Conservation (phyloP, 2,888 invertebrate genomes). For the Drosophila ustulata region DNA sequence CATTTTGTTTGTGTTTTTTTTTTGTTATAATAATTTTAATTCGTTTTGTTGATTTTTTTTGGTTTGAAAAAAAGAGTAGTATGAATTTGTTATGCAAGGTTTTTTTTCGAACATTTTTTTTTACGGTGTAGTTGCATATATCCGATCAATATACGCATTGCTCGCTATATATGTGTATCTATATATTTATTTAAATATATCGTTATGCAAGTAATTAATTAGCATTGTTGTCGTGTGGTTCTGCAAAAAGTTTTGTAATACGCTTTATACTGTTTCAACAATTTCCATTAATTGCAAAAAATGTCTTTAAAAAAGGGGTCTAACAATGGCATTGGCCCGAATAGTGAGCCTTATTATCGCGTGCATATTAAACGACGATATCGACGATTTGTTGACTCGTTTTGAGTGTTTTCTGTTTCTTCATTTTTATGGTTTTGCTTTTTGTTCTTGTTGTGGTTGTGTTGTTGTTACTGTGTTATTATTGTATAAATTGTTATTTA, state of each 20-base stretch:
- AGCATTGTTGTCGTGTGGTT: conserved; percentile 61
- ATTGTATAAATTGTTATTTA: conserved; percentile 15
- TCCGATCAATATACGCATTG: conserved; percentile 44
- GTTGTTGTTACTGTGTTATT: not conserved
- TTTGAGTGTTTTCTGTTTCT: conserved; percentile 36
- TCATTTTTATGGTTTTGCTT: not conserved
- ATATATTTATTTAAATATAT: conserved; percentile 31
- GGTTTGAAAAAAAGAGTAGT: conserved; percentile 75
- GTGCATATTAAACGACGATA: conserved; percentile 64
- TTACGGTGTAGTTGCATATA: conserved; percentile 65
- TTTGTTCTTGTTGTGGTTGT: conserved; percentile 2
- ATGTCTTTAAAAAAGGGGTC: conserved; percentile 58
- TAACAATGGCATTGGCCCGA: conserved; percentile 61
- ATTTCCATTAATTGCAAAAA: conserved; percentile 61
- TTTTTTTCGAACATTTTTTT: conserved; percentile 77
- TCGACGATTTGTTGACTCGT: conserved; percentile 54
- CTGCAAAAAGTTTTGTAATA: conserved; percentile 55
- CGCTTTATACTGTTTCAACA: conserved; percentile 51
- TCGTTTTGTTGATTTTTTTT: conserved; percentile 55
- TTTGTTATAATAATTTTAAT: conserved; percentile 29
- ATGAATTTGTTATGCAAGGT: conserved; percentile 85
- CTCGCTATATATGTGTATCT: conserved; percentile 42
- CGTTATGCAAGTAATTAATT: conserved; percentile 61
- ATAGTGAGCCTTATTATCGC: conserved; percentile 60
- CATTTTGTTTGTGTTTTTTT: conserved; percentile 40